Conservation (phyloP, 2,888 invertebrate genomes). For the Sipunculus nudus region DNA sequence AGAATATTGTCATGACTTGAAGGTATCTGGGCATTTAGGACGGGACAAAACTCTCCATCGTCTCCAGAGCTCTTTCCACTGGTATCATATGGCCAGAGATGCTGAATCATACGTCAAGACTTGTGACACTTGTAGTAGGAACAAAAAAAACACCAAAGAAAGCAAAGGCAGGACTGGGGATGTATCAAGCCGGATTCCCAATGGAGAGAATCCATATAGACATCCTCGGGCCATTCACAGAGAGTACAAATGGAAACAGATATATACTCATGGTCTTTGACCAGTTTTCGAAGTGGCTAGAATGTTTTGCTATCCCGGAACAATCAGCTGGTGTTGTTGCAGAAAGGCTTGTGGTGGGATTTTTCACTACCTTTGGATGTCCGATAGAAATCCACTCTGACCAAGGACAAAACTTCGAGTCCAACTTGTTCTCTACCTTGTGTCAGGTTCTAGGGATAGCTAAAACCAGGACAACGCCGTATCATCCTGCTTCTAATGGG, state of each 20-base stretch:
- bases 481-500: not conserved
- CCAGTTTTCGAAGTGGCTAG: not conserved
- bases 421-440: not conserved
- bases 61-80: too few species aligned
- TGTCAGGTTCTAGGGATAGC: not conserved
- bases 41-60: too few species aligned
- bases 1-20: too few species aligned
- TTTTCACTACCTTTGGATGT: not conserved
- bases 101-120: too few species aligned
- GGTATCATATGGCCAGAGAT: too few species aligned
- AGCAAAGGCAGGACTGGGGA: not conserved
- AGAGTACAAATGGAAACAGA: not conserved
- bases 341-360: not conserved
- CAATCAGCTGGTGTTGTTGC: not conserved
- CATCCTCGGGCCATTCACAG: not conserved
- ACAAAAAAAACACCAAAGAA: not conserved
- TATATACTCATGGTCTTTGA: constrained; percentile 3
- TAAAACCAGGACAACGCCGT: not conserved
- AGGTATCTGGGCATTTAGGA: too few species aligned
- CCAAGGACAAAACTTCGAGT: not conserved
- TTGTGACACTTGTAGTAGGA: too few species aligned
- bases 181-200: constrained; percentile 1
- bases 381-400: not conserved
- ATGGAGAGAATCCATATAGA: not conserved
- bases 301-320: not conserved